Evolutionary conservation across 2,113 vertebrate species (phyloP).

Genomic region (Agapornis roseicollis): DNA sequence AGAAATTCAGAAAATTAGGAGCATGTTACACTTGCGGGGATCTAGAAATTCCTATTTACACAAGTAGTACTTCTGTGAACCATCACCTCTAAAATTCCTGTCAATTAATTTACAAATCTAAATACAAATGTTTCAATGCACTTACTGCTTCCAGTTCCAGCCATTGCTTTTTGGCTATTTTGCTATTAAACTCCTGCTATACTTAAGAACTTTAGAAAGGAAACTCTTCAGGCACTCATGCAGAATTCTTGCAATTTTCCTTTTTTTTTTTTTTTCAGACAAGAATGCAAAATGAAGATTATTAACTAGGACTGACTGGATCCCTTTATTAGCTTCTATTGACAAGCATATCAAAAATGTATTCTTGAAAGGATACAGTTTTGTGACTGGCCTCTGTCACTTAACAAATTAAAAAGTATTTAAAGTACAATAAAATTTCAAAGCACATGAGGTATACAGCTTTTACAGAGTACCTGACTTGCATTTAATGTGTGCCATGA

Average conservation of each 20-base stretch:
- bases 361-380: not conserved
- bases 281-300: not conserved
- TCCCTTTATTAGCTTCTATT: not conserved
- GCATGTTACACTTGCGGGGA: not conserved
- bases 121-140: not conserved
- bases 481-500: not conserved
- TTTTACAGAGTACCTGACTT: not conserved
- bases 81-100: not conserved
- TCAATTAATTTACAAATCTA: not conserved
- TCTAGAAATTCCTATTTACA: not conserved
- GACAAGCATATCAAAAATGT: not conserved
- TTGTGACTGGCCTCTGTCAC: not conserved
- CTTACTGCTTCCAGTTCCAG: not conserved
- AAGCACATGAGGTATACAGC: not conserved
- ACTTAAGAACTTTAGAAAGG: not conserved
- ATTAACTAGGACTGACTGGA: not conserved
- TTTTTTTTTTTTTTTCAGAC: not conserved
- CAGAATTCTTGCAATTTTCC: not conserved
- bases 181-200: not conserved
- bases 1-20: not conserved
- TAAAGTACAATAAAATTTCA: not conserved
- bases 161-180: not conserved
- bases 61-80: not conserved
- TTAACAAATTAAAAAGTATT: not conserved
- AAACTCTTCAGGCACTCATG: not conserved